Evolutionary conservation across 1,140 invertebrate genomes (phyloP).

Genomic region (Hydropsyche tenuis): DNA sequence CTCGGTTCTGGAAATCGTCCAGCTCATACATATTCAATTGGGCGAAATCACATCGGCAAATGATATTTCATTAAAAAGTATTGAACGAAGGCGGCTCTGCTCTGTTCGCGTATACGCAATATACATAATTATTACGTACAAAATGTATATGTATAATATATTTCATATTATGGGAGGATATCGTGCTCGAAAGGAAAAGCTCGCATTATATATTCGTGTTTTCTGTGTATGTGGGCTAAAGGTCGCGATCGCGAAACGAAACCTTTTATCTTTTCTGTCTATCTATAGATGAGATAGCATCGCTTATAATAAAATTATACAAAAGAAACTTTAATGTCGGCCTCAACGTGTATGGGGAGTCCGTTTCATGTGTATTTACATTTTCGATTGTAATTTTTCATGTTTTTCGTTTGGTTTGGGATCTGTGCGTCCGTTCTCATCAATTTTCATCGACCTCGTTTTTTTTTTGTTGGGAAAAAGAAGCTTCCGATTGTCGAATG

Average conservation of each 20-base stretch:
- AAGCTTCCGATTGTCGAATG: no score
- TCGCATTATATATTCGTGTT: no score
- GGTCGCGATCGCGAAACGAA: constrained; percentile 28
- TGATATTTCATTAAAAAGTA: no score
- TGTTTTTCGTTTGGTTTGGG: background rate
- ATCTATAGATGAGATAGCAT: constrained; percentile 25
- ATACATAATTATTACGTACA: background rate
- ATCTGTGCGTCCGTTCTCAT: no score
- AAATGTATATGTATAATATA: constrained; percentile 4
- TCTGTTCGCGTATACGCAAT: background rate
- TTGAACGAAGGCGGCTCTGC: no score
- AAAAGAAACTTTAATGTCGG: constrained; percentile 22
- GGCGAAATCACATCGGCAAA: no score
- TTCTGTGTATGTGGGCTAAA: constrained; percentile 15
- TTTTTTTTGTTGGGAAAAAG: no score
- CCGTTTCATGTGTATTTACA: background rate
- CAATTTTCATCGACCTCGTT: no score
- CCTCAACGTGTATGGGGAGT: no score
- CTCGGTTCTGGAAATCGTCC: no score
- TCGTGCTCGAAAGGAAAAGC: constrained; percentile 17
- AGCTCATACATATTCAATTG: no score
- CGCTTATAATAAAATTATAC: constrained; percentile 34
- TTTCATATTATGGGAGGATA: constrained; percentile 14
- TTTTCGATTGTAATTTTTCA: background rate
- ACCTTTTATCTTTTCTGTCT: constrained; percentile 29